phyloP scores from a whole-genome alignment of 2,113 vertebrate genomes.

The Motacilla tschutschensis region DNA sequence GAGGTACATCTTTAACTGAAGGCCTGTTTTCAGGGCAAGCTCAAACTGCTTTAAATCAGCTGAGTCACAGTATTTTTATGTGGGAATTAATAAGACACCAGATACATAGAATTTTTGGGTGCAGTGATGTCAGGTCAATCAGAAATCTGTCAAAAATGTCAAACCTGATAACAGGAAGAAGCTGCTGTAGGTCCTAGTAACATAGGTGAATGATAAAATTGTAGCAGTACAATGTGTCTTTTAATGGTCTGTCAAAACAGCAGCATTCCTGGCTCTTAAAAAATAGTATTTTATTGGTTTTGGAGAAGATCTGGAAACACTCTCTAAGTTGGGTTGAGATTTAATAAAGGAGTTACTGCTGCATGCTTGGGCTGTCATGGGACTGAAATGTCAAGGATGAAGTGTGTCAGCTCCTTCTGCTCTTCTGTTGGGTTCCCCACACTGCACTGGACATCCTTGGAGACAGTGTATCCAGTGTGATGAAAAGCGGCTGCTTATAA shows the following conservation, averaged over 20 bases:
- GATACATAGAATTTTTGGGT: neutral
- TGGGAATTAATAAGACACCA: neutral
- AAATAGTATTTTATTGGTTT: neutral
- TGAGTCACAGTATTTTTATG: neutral
- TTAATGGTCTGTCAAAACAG: neutral
- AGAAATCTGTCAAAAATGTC: neutral
- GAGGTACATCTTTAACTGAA: neutral
- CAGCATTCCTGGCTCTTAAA: neutral
- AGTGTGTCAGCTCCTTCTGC: neutral
- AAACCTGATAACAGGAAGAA: neutral
- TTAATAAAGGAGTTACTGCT: neutral
- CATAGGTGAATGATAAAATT: neutral
- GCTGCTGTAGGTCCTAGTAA: neutral
- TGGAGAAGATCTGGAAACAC: neutral
- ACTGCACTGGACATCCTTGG: neutral
- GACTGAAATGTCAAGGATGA: neutral
- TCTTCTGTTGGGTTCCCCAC: neutral
- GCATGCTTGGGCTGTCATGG: neutral
- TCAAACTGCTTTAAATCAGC: neutral
- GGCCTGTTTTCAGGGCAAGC: neutral
- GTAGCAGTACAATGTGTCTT: neutral
- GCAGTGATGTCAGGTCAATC: neutral
- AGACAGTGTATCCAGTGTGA: fast-evolving
- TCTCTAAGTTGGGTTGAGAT: neutral
- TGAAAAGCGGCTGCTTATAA: neutral